Percentiles rank a stretch among this genome's conserved stretches.
Conservation (phyloP, 1,140 invertebrate genomes). For the Hyles vespertilio region DNA sequence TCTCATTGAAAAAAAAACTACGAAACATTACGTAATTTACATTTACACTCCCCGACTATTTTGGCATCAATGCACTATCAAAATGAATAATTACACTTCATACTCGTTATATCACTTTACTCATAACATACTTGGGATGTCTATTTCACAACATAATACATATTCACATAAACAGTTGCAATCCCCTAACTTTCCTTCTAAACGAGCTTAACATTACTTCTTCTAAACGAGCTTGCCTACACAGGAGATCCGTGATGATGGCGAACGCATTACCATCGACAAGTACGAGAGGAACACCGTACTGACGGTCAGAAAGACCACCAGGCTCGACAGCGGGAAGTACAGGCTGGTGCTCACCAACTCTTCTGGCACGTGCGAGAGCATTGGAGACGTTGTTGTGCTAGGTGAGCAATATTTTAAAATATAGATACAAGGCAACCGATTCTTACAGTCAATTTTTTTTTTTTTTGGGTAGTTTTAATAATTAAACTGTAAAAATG, state of each 20-base stretch:
- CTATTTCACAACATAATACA: neutral
- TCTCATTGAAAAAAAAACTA: too few species aligned
- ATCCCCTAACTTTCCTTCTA: neutral
- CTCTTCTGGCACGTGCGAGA: slow-evolving; percentile 89
- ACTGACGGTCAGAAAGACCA: slow-evolving; percentile 90
- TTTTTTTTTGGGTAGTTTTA: too few species aligned
- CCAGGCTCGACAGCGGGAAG: slow-evolving; percentile 92
- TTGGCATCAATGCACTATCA: too few species aligned
- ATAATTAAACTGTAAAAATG: too few species aligned
- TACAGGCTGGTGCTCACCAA: slow-evolving; percentile 92
- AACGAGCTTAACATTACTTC: neutral
- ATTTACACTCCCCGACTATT: too few species aligned
- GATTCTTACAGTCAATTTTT: too few species aligned
- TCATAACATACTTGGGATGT: too few species aligned
- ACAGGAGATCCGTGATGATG: slow-evolving; percentile 66
- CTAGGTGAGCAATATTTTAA: slow-evolving; percentile 77
- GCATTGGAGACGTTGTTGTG: slow-evolving; percentile 90
- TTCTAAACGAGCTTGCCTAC: slow-evolving; percentile 5
- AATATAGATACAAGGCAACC: too few species aligned
- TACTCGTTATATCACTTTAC: too few species aligned
- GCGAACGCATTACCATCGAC: slow-evolving; percentile 86
- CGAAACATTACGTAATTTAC: too few species aligned
- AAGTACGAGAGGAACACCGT: slow-evolving; percentile 94
- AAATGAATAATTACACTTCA: too few species aligned
- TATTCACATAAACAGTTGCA: slow-evolving; percentile 3